A percentile compares a stretch with the other conserved stretches of the same genome.
Evolutionary conservation across 1,140 invertebrate species (phyloP).

Genomic region (Araneus ventricosus): DNA sequence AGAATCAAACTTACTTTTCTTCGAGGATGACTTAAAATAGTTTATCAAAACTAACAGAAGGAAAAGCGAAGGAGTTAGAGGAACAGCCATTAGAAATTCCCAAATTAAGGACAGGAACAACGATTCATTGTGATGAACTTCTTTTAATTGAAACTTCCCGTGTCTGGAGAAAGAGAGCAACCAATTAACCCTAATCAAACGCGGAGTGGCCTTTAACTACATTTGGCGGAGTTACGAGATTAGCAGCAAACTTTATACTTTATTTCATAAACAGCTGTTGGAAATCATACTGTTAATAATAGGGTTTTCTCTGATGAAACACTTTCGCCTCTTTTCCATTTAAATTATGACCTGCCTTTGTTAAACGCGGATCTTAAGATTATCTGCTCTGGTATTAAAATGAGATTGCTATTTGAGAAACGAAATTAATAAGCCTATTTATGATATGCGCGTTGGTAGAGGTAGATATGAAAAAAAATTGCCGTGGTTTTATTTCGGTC

Average conservation of each 20-base stretch:
- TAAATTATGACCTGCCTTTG: conserved; percentile 3
- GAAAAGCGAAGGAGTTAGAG: background rate
- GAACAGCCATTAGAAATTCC: background rate
- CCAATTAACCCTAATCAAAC: conserved; percentile 4
- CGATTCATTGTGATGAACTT: background rate
- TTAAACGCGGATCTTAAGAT: background rate
- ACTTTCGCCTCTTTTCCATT: background rate
- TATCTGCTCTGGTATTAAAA: background rate
- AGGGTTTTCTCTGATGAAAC: background rate
- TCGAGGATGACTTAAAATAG: background rate
- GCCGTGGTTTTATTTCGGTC: too few species aligned
- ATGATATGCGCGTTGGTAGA: background rate
- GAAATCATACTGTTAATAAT: background rate
- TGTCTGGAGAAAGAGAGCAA: background rate
- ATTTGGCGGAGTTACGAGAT: background rate
- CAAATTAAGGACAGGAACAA: background rate
- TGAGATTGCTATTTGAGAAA: background rate
- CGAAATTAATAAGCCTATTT: background rate
- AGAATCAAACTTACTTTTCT: background rate
- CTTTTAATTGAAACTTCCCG: background rate
- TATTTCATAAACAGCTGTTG: background rate
- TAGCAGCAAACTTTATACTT: background rate
- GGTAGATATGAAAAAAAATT: too few species aligned
- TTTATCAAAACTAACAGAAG: background rate
- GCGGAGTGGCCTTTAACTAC: background rate